Evolutionary conservation across 2,113 vertebrate genomes (phyloP), one percentile per base, ranked within the genome.

Genomic region (Martes martes): DNA sequence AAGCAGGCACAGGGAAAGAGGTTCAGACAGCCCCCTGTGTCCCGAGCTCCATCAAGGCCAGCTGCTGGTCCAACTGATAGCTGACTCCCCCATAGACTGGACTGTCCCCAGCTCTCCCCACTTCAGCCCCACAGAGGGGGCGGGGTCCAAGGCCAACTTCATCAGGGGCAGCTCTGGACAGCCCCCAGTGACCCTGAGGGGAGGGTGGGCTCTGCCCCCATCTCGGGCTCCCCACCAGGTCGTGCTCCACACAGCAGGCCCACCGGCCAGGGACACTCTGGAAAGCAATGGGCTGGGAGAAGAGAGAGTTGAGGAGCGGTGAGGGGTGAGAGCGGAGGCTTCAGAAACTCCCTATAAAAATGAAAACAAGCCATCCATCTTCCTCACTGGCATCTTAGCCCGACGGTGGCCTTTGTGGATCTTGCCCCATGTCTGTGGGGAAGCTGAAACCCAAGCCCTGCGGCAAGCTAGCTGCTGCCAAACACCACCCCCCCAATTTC

Each of bases 281-380:
- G 96, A 95, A 98, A 92, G 36, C 63, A 88, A 97, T 96, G n/a
- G 33, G 55, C 84, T n/a, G 13, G 39, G 83, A 80, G 61, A 85
- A 86, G 89, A 94, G 71, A 36, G 95, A 97, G 69, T 94, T 90
- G 84, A 86, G 59, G 95, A 96, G 97, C 61, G 96, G 74, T 83
- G 78, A 97, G 95, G 96, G 98, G 98, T 98, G 98, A 99, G 98
- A 98, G 98, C 98, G 98, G 98, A 99, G 97, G 97, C 98, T 99
- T 96, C 98, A 98, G 98, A 99, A 98, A 99, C 98, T 98, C 98
- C 98, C 98, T 98, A 96, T 99, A 98, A 99, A 99, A 99, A 98
- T 98, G 98, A 98, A 98, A 99, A 98, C 98, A 99, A 99, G 97
- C 98, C 98, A 98, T 98, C 97, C 76, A 9, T 99, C 99, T 99